Evolutionary conservation across 2,113 vertebrate species (phyloP).

Genomic region (Mastomys natalensis): DNA sequence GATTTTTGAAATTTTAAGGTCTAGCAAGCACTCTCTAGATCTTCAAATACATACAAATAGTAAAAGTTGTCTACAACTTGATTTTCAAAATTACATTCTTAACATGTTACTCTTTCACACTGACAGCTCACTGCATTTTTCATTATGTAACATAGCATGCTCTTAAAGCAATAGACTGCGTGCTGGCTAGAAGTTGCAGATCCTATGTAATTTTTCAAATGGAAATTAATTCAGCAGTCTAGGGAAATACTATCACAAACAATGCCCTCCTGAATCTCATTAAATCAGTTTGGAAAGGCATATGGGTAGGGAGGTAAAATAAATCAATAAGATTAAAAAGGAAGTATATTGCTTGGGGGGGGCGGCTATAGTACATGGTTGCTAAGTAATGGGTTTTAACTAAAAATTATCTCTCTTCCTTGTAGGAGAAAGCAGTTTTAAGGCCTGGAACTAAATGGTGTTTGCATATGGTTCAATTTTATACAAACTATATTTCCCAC

Average conservation of each 20-base stretch:
- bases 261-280: conserved; percentile 75
- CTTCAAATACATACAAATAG: conserved; percentile 1
- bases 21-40: not conserved
- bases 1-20: conserved; percentile 44
- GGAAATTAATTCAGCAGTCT: conserved; percentile 82
- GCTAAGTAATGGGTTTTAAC: conserved; percentile 72
- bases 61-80: not conserved
- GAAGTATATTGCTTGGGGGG: conserved; percentile 63
- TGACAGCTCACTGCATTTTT: conserved; percentile 25
- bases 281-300: conserved; percentile 79
- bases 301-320: conserved; percentile 78
- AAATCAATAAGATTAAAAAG: conserved; percentile 79
- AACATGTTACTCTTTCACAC: not conserved
- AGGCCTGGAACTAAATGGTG: conserved; percentile 53
- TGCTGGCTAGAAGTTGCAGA: conserved; percentile 37
- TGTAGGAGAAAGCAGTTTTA: conserved; percentile 58
- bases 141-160: conserved; percentile 62
- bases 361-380: conserved; percentile 61
- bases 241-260: conserved; percentile 80
- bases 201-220: conserved; percentile 77
- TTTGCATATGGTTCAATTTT: conserved; percentile 71
- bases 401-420: conserved; percentile 66
- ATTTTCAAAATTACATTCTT: conserved; percentile 36
- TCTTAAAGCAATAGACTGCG: conserved; percentile 30
- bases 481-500: conserved; percentile 70